These are phyloP conservation scores for Listronotus oregonensis DNA, from an alignment of 1,140 invertebrate species.

Conservation along the genomic window DNA sequence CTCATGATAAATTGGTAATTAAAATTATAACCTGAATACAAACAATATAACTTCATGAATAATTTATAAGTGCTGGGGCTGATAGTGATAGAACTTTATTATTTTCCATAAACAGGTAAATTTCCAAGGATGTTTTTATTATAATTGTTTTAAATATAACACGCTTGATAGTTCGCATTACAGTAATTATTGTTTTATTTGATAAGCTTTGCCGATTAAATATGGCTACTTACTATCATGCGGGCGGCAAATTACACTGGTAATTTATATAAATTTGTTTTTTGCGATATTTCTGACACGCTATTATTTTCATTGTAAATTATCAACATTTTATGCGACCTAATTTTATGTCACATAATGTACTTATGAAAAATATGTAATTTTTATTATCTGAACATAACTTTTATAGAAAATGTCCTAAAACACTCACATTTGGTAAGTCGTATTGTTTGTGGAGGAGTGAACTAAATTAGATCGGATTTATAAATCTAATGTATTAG, in stretches of 20 bases:
- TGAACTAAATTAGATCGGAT: too few relatives aligned
- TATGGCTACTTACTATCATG: slow-evolving; percentile 18
- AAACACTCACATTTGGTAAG: too few relatives aligned
- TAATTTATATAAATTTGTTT: too few relatives aligned
- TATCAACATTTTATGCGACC: too few relatives aligned
- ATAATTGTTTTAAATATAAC: slow-evolving; percentile 39
- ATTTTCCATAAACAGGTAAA: slow-evolving; percentile 26
- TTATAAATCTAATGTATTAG: too few relatives aligned
- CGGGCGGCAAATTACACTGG: slow-evolving; percentile 29
- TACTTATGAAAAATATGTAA: too few relatives aligned
- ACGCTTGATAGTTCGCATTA: slow-evolving; percentile 26
- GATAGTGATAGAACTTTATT: slow-evolving; percentile 29
- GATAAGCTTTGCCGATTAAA: slow-evolving; percentile 43
- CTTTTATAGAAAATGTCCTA: too few relatives aligned
- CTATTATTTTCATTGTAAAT: too few relatives aligned
- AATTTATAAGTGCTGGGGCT: slow-evolving; percentile 20
- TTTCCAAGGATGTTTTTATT: slow-evolving; percentile 40
- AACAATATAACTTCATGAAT: slow-evolving; percentile 31
- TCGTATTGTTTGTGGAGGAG: too few relatives aligned
- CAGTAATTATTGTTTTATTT: slow-evolving; percentile 33
- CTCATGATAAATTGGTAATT: slow-evolving; percentile 25
- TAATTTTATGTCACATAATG: too few relatives aligned
- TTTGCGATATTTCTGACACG: too few relatives aligned
- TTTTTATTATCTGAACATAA: too few relatives aligned
- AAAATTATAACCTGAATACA: slow-evolving; percentile 34